Conservation (phyloP, 2,113 vertebrate genomes). For the Pterocles gutturalis region DNA sequence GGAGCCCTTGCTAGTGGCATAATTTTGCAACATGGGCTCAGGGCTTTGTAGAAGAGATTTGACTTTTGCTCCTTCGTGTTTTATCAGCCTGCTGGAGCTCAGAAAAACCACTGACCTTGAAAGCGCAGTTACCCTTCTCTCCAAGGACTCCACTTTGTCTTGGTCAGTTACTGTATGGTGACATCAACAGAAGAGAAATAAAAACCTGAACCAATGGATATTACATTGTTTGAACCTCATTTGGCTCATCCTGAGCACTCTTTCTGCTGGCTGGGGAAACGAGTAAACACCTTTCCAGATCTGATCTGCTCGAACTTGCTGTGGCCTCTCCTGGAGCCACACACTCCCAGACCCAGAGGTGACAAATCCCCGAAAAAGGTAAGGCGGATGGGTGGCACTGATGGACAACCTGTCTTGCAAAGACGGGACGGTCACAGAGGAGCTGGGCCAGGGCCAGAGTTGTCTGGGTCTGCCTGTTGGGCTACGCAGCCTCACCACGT, state of each 20-base stretch:
- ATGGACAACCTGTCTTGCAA: neutral
- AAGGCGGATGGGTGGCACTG: neutral
- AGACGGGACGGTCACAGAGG: neutral
- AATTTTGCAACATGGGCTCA: rapidly evolving
- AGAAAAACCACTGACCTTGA: neutral
- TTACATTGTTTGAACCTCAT: neutral
- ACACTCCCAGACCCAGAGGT: neutral
- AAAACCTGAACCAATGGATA: neutral
- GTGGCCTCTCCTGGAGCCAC: neutral
- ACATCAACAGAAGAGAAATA: neutral
- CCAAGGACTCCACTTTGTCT: neutral
- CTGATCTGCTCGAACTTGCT: neutral
- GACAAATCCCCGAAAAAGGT: neutral
- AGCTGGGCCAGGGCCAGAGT: neutral
- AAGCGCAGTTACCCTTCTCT: rapidly evolving
- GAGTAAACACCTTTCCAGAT: neutral
- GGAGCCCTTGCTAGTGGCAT: neutral
- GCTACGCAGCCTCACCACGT: neutral
- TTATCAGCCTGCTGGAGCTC: neutral
- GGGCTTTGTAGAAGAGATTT: neutral
- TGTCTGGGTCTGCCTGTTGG: neutral
- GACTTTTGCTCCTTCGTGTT: neutral
- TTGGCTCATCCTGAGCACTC: neutral
- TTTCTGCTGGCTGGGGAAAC: neutral
- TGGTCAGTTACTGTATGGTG: neutral